A percentile compares a stretch with the other conserved stretches of the same genome.
These are phyloP conservation scores for Tiliqua scincoides DNA, from an alignment of 2,113 vertebrate genomes.

Conservation along the genomic window DNA sequence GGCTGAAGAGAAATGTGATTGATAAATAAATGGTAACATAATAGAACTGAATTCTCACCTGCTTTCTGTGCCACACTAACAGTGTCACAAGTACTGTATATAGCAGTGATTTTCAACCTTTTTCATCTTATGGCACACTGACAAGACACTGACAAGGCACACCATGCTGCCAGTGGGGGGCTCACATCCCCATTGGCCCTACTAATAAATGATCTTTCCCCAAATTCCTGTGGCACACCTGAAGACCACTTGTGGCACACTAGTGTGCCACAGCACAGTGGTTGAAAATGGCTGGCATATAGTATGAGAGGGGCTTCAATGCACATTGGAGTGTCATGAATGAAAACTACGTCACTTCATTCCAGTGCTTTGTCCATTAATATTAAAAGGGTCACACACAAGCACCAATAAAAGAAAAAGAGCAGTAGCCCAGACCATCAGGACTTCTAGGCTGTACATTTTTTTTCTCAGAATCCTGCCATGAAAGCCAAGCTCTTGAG, in stretches of 20 bases:
- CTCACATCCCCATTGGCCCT: too few species aligned
- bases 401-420: neutral
- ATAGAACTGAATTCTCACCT: neutral
- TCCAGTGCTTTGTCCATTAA: neutral
- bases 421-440: neutral
- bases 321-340: neutral
- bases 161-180: too few species aligned
- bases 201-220: too few species aligned
- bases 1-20: neutral
- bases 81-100: too few species aligned
- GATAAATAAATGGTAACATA: neutral
- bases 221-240: too few species aligned
- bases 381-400: neutral
- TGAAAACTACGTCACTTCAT: neutral
- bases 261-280: too few species aligned
- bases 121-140: too few species aligned
- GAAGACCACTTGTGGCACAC: too few species aligned
- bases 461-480: constrained; percentile 46
- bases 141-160: too few species aligned
- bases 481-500: constrained; percentile 57
- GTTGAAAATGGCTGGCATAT: too few species aligned
- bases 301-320: neutral
- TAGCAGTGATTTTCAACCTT: too few species aligned
- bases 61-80: neutral
- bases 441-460: neutral